These are phyloP conservation scores for Sialis fuliginosa DNA, from an alignment of 2,888 invertebrate genomes.

Conservation along the genomic window DNA sequence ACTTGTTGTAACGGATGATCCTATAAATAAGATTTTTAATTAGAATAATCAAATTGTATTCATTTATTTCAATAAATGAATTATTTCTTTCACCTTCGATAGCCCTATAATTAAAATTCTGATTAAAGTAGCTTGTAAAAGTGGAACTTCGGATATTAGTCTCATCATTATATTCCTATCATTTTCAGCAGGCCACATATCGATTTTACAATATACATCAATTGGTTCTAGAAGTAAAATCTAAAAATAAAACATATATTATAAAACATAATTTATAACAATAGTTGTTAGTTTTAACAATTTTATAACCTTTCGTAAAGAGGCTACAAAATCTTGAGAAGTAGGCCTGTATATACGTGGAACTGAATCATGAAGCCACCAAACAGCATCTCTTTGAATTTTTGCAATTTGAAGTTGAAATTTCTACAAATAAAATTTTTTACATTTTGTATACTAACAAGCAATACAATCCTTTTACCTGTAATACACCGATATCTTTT, in stretches of 20 bases:
- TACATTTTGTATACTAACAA: no score
- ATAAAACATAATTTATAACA: not conserved
- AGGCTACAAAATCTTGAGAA: conserved; percentile 54
- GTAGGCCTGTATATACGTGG: conserved; percentile 54
- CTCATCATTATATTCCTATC: conserved; percentile 65
- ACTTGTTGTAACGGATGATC: conserved; percentile 65
- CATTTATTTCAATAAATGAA: conserved; percentile 11
- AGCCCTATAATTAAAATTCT: conserved; percentile 68
- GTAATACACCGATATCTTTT: conserved; percentile 22
- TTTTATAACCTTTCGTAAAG: conserved; percentile 48
- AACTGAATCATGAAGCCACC: conserved; percentile 76
- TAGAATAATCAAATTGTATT: no score
- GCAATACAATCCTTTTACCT: conserved; percentile 12
- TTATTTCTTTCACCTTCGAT: conserved; percentile 32
- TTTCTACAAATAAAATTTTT: conserved; percentile 4
- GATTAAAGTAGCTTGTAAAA: conserved; percentile 69
- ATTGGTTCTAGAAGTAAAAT: conserved; percentile 58
- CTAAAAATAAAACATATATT: conserved; percentile 13
- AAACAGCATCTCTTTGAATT: conserved; percentile 72
- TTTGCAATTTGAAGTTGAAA: conserved; percentile 28
- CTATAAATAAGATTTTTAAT: conserved; percentile 23
- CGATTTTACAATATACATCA: conserved; percentile 65
- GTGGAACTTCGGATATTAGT: conserved; percentile 73
- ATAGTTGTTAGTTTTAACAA: not conserved
- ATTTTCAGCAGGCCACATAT: conserved; percentile 84